Percentiles rank a stretch among this genome's conserved stretches.
phyloP scores from a whole-genome alignment of 2,113 vertebrate species.

The Centrocercus urophasianus region DNA sequence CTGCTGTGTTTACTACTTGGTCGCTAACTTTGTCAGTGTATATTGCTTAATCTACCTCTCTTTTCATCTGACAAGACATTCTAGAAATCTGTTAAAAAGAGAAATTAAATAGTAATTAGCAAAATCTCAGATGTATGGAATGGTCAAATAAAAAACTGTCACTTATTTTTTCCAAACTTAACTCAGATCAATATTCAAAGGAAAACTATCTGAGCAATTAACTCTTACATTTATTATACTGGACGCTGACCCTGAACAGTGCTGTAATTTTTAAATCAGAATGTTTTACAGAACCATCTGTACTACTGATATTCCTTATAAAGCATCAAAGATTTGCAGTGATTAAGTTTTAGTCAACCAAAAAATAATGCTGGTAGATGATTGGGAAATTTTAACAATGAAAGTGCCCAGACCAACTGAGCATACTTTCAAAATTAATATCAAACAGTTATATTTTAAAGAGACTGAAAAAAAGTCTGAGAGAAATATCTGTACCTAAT shows the following conservation, averaged over 20 bases:
- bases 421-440: not conserved
- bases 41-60: slow-evolving; percentile 12
- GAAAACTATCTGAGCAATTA: not conserved
- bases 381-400: not conserved
- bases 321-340: not conserved
- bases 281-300: not conserved
- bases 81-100: not conserved
- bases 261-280: not conserved
- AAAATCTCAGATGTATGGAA: not conserved
- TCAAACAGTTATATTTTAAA: not conserved
- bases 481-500: not conserved
- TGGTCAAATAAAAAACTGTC: not conserved
- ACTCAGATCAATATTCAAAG: not conserved
- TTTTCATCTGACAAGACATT: slow-evolving; percentile 6
- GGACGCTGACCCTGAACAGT: not conserved
- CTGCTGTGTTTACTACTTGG: not conserved
- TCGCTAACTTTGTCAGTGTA: not conserved
- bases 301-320: not conserved
- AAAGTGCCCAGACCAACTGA: not conserved
- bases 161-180: not conserved
- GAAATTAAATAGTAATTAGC: not conserved
- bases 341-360: not conserved
- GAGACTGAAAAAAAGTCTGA: not conserved
- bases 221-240: not conserved
- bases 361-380: not conserved